Evolutionary conservation across 2,888 invertebrate species (phyloP), one percentile per base, ranked within the genome.

Genomic region (Capitulum mitella): DNA sequence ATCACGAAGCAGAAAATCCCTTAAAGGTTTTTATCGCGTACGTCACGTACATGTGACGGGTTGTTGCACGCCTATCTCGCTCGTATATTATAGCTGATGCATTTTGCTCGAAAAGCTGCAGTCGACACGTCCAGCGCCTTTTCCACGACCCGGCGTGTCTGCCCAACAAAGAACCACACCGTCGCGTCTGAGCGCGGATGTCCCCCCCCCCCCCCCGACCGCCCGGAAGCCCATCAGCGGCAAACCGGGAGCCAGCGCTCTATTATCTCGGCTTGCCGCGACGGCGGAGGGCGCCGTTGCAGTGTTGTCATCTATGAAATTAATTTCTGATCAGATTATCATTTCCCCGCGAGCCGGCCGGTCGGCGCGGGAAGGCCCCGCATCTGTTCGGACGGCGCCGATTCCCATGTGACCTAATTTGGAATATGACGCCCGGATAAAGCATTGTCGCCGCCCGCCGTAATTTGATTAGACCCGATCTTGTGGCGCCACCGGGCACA

Each of bases 221-320:
- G 70, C 70, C 6, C 40, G 70, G 6, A 3, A 26, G 26, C 6
- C 37, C 40, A 12, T 3, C n/a, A 22, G 22, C 37, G 26, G 26
- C 70, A 22, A 40, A 16, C 40, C 19, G 37, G 37, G 22, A 43
- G 6, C 22, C 70, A 5, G 22, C 22, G 40, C 12, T 26, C 70
- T 40, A 22, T 70, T 40, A 40, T 70, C 70, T 10, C 40, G 10
- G 6, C 26, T 29, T 58, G 8, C 58, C 10, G 29, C 58, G 58
- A 2, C 26, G 64, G 16, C 34, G 64, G 19, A 32, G 3, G 16
- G 19, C 19, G 64, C 40, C 8, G 29, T 70, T 37, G 70, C 70
- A 70, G 70, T 70, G 70, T 70, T 70, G 70, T 70, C 70, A 70
- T 70, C 70, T 70, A 70, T 70, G 70, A 70, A 70, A 70, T 70